These are phyloP conservation scores for Corythornis cristatus DNA, from an alignment of 2,113 vertebrate genomes.

Conservation along the genomic window DNA sequence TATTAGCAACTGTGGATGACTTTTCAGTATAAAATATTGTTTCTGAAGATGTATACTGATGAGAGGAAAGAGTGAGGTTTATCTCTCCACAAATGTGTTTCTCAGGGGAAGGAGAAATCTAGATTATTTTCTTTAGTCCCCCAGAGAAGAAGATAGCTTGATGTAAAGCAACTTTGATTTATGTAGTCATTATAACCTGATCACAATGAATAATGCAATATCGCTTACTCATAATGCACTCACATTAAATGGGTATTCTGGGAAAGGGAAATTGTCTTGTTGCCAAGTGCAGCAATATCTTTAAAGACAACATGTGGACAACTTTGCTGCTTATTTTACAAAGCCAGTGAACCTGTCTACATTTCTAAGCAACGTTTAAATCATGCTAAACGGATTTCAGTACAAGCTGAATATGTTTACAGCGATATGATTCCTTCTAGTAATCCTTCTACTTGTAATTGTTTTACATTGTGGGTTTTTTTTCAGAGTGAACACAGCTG, in stretches of 20 bases:
- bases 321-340: not conserved
- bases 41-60: not conserved
- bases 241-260: not conserved
- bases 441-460: not conserved
- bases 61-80: not conserved
- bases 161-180: not conserved
- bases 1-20: not conserved
- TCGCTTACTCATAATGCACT: not conserved
- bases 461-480: not conserved
- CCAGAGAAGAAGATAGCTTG: not conserved
- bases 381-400: not conserved
- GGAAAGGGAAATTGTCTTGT: not conserved
- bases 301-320: not conserved
- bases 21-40: not conserved
- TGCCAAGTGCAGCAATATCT: not conserved
- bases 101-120: not conserved
- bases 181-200: not conserved
- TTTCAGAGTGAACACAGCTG: not conserved
- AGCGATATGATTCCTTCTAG: not conserved
- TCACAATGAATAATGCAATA: not conserved
- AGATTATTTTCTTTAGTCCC: not conserved
- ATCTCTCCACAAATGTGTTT: not conserved
- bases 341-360: not conserved
- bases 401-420: not conserved
- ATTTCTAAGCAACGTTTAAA: not conserved